phyloP scores from a whole-genome alignment of 2,797 vertebrate species.

The Notolepis coatsorum region DNA sequence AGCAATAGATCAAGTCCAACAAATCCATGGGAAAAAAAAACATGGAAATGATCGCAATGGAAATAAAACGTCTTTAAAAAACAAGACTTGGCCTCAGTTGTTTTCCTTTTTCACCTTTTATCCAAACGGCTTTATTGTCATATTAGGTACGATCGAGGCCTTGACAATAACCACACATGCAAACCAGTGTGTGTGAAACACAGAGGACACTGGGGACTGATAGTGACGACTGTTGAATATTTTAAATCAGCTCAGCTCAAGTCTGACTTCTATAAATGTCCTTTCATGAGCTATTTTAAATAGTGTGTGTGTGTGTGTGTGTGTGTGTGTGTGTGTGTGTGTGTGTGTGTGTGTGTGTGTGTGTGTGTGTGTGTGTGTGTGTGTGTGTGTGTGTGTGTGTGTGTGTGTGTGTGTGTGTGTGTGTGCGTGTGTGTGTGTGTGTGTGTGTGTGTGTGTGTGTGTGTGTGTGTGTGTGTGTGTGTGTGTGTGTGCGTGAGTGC shows the following conservation, averaged over 20 bases:
- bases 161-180: conserved; percentile 27
- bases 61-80: too few species aligned
- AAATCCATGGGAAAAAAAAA: too few species aligned
- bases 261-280: too few species aligned
- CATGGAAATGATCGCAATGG: too few species aligned
- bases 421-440: not conserved
- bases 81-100: too few species aligned
- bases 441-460: not conserved
- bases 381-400: not conserved
- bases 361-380: not conserved
- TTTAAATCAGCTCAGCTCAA: conserved; percentile 55
- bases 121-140: conserved; percentile 9
- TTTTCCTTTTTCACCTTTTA: too few species aligned
- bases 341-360: not conserved
- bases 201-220: conserved; percentile 20
- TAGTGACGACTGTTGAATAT: too few species aligned
- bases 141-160: not conserved
- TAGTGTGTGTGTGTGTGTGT: too few species aligned
- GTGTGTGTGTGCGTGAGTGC: too few species aligned
- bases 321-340: not conserved
- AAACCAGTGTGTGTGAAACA: conserved; percentile 22
- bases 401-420: not conserved
- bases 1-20: too few species aligned
- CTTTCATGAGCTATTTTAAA: too few species aligned
- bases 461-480: not conserved